These are phyloP conservation scores for Beris morrisii DNA, from an alignment of 2,888 invertebrate genomes.

Conservation along the genomic window DNA sequence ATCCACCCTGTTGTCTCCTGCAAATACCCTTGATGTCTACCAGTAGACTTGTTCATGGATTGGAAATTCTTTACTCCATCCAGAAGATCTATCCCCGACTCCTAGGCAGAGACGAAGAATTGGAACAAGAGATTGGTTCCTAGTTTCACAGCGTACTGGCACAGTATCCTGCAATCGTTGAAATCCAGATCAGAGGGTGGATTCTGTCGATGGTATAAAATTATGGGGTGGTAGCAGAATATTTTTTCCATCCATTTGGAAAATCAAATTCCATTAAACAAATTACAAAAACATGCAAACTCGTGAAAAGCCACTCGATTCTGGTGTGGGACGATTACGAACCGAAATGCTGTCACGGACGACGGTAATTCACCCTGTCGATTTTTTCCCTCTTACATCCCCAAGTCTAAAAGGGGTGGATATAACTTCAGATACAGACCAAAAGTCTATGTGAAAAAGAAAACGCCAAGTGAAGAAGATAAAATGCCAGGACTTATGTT, in stretches of 20 bases:
- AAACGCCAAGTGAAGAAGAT: conserved; percentile 26
- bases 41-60: background rate
- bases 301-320: conserved; percentile 41
- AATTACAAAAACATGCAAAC: conserved; percentile 48
- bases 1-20: conserved; percentile 21
- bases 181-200: too few relatives aligned
- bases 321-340: conserved; percentile 9
- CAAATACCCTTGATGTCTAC: background rate
- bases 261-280: conserved; percentile 49
- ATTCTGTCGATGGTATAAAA: background rate
- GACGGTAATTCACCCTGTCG: conserved; percentile 22
- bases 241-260: conserved; percentile 46
- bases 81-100: too few relatives aligned
- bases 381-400: conserved; percentile 6
- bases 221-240: conserved; percentile 36
- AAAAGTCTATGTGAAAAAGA: conserved; percentile 2
- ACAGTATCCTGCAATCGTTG: too few relatives aligned
- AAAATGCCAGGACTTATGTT: conserved; percentile 32
- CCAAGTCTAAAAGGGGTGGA: background rate
- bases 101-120: too few relatives aligned
- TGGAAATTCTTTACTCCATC: background rate
- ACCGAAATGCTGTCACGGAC: conserved; percentile 21
- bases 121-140: too few relatives aligned
- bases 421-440: background rate
- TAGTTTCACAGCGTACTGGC: too few relatives aligned